phyloP scores from a whole-genome alignment of 1,140 invertebrate genomes.

The Saccostrea cuccullata region DNA sequence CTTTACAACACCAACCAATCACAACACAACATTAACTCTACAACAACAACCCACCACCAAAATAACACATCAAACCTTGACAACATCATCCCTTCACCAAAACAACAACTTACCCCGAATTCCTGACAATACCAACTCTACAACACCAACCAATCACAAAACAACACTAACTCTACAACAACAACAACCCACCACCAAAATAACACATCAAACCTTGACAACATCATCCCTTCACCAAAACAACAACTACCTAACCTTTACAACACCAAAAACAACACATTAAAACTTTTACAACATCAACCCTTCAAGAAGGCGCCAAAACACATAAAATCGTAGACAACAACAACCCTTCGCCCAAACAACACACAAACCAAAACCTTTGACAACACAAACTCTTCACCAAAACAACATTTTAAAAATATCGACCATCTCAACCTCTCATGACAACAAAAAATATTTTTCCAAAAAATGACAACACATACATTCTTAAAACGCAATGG shows the following conservation, averaged over 20 bases:
- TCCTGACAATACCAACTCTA: background rate
- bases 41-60: background rate
- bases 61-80: background rate
- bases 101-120: no score
- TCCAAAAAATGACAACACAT: no score
- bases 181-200: background rate
- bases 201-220: background rate
- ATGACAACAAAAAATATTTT: no score
- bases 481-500: no score
- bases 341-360: background rate
- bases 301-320: background rate
- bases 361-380: background rate
- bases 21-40: background rate
- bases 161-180: background rate
- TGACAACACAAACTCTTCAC: background rate
- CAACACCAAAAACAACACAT: background rate
- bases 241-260: background rate
- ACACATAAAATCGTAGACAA: background rate
- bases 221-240: background rate
- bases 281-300: background rate
- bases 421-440: background rate
- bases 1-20: background rate
- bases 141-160: background rate
- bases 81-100: background rate
- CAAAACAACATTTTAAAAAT: background rate